Conservation (phyloP, 2,113 vertebrate species). For the Dipodomys spectabilis region DNA sequence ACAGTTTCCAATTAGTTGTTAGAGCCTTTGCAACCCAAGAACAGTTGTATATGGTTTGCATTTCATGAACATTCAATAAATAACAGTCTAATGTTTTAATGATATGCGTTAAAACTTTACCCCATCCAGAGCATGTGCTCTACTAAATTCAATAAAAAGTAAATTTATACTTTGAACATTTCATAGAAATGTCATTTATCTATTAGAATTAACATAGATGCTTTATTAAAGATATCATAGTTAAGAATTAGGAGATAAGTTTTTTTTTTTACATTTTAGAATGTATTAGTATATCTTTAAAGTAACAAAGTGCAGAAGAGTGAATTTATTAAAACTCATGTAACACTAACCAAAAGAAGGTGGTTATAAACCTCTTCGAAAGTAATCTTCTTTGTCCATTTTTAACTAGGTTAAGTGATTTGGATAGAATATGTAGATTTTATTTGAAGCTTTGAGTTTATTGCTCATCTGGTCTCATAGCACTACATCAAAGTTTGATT, state of each 20-base stretch:
- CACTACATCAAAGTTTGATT: neutral
- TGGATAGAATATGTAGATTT: neutral
- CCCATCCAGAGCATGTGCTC: neutral
- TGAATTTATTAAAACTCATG: neutral
- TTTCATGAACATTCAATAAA: neutral
- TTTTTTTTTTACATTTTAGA: constrained; percentile 37
- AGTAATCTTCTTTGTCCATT: constrained; percentile 25
- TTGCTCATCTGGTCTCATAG: neutral
- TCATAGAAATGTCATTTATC: constrained; percentile 6
- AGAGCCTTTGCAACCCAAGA: neutral
- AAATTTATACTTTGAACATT: constrained; percentile 2
- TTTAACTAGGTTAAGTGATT: constrained; percentile 18
- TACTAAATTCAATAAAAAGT: neutral
- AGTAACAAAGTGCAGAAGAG: constrained; percentile 28
- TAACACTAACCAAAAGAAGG: constrained; percentile 28
- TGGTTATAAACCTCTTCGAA: constrained; percentile 38
- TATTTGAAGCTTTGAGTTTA: constrained; percentile 35
- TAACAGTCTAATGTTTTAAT: neutral
- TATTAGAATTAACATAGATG: neutral
- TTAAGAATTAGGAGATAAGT: neutral
- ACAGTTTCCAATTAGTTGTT: neutral
- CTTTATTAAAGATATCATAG: neutral
- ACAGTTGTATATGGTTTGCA: neutral
- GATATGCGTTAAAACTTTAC: no score
- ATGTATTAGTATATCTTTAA: constrained; percentile 39